Percentiles rank a stretch among this genome's conserved stretches.
phyloP scores from a whole-genome alignment of 1,140 invertebrate genomes.

The Apis cerana region DNA sequence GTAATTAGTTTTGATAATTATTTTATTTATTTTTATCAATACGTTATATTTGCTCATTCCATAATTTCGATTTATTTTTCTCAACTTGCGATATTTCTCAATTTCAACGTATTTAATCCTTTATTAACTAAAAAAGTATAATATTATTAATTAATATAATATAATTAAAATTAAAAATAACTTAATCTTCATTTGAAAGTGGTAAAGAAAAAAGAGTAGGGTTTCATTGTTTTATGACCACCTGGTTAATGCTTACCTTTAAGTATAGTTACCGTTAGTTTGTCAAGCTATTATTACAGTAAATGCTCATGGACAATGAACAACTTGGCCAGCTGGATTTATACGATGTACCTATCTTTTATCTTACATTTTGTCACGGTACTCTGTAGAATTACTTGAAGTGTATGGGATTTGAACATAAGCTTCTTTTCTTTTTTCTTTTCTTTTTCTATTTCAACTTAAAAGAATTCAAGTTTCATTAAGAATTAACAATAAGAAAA shows the following conservation, averaged over 20 bases:
- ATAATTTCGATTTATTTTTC: too few species aligned
- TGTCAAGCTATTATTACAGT: constrained; percentile 3
- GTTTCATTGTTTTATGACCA: not conserved
- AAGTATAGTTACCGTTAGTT: not conserved
- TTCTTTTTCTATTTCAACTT: not conserved
- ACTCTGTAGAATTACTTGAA: not conserved
- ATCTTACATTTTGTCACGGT: not conserved
- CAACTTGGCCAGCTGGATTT: too few species aligned
- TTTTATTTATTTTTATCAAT: not conserved
- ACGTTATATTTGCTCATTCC: too few species aligned
- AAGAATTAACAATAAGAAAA: too few species aligned
- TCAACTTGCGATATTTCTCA: too few species aligned
- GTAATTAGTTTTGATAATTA: constrained; percentile 72
- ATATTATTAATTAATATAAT: too few species aligned
- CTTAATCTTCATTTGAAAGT: not conserved
- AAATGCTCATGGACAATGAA: constrained; percentile 32
- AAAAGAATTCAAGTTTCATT: not conserved
- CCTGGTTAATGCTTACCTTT: not conserved
- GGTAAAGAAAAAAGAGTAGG: not conserved
- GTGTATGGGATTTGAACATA: not conserved
- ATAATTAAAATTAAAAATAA: not conserved
- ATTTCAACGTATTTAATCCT: too few species aligned
- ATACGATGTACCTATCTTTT: not conserved
- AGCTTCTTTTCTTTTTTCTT: not conserved
- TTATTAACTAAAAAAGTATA: too few species aligned